Percentiles rank a stretch among this genome's conserved stretches.
Conservation (phyloP, 2,888 invertebrate genomes). For the Netelia melanura region DNA sequence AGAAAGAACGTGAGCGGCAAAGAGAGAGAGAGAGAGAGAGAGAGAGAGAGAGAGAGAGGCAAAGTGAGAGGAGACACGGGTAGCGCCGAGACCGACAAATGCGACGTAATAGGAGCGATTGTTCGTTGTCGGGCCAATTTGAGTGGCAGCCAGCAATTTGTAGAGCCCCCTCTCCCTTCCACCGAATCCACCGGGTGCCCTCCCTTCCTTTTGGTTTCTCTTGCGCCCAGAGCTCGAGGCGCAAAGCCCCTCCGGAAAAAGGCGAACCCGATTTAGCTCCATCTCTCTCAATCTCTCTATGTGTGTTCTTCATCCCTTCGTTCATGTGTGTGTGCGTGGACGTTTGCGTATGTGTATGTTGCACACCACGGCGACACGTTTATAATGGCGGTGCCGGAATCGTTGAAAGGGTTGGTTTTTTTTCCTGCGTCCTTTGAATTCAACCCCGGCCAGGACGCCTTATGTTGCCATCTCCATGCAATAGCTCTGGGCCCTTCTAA, state of each 20-base stretch:
- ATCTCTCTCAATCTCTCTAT: conserved; percentile 52
- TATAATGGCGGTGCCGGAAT: conserved; percentile 68
- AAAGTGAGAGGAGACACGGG: conserved; percentile 64
- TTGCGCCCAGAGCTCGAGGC: conserved; percentile 54
- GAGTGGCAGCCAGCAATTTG: conserved; percentile 83
- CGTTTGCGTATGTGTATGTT: conserved; percentile 31
- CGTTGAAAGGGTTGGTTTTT: conserved; percentile 73
- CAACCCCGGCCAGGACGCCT: conserved; percentile 73
- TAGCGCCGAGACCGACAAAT: conserved; percentile 79
- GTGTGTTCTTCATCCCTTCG: conserved; percentile 57
- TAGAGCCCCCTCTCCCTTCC: conserved; percentile 67
- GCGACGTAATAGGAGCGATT: conserved; percentile 84
- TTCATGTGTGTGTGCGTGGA: conserved; percentile 63
- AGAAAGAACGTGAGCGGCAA: conserved; percentile 65
- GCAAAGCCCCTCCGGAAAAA: conserved; percentile 76
- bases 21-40: conserved; percentile 60
- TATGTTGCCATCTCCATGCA: conserved; percentile 73
- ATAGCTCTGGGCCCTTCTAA: conserved; percentile 54
- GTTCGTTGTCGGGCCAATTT: conserved; percentile 84
- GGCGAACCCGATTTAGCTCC: conserved; percentile 73
- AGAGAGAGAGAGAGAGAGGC: conserved; percentile 66
- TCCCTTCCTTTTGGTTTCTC: conserved; percentile 55
- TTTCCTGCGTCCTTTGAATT: conserved; percentile 68
- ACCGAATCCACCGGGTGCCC: conserved; percentile 60
- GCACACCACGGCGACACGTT: conserved; percentile 69